Base-by-base conservation (phyloP, 2,888 invertebrate species). In the Oxytorus armatus region DNA sequence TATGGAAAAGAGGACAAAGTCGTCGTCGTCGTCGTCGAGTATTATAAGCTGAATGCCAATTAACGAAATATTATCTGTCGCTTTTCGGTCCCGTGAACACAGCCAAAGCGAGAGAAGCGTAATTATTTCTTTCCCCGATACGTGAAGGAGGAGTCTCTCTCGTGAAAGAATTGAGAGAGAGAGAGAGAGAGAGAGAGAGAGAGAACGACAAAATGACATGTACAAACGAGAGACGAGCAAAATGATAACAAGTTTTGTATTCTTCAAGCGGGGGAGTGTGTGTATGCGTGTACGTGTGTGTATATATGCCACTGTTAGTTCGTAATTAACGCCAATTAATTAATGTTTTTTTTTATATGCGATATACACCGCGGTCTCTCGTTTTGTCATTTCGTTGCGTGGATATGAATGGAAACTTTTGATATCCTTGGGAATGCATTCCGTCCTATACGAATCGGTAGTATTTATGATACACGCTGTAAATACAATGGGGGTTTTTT, bases 121-220 rank as follows among this genome's bases (percentile, higher is more conserved):
- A 79, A 79, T 79, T 79, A 79, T 76, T 75, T 79, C 70, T 79
- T 70, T 79, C 53, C 44, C 66, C 79, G 79, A 79, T 79, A 79
- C 53, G 79, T 79, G 79, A 76, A 79, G 79, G 65, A 76, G 75
- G 57, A 70, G 75, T 8, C 11, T 18, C 42, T 11, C 55, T 72
- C 36, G 21, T 73, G 21, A 55, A 53, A 63, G 36, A 73, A 55
- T 29, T 42, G 49, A 33, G 33, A 69, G 44, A 73, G 68, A n/a
- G n/a, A n/a, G n/a, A n/a, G 25, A 66, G 25, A 14, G 23, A 16
- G 11, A 33, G 39, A 33, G 18, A 23, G 14, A 42, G 66, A 5
- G 36, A 25, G 18, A 16, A 69, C 33, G 51, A 59, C 23, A 23
- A 75, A 75, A 53, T 72, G 65, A 76, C 44, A 49, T 53, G 66